Base-by-base conservation (phyloP, 2,113 vertebrate species). In the Zootoca vivipara region DNA sequence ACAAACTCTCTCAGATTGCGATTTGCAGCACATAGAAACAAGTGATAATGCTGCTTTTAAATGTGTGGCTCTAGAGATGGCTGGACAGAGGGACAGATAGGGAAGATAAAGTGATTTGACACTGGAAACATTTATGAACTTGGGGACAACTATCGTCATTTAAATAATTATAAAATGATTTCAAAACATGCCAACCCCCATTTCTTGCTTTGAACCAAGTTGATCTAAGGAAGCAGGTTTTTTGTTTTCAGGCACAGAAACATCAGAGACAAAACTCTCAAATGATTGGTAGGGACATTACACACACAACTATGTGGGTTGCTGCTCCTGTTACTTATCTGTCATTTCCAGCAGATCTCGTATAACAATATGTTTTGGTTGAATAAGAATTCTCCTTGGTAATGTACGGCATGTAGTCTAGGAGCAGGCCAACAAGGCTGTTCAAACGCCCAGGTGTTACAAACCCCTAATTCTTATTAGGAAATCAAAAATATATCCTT, bases 391-490 rank as follows among this genome's bases (percentile, higher is more conserved):
- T 94, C 91, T 1, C 58, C 93, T 94, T 93, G 83, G 88, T 89
- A 92, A 93, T 89, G 92, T 89, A 85, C 83, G 65, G 20, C 67
- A 87, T 95, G 89, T n/a, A 52, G 93, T 95, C 94, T 89, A 95
- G 92, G 94, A 90, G 93, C 89, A 52, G 89, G 91, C 87, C 94
- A 90, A 12, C 46, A 67, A 92, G 88, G 93, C 93, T 95, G 96
- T 96, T 96, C 94, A 64, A 12, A 94, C 96, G 94, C 95, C 97
- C 96, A 97, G 97, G 96, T 97, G 95, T 95, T 95, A 92, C 92
- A 89, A 93, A 94, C 58, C 90, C 77, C 38, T 89, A 92, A 79
- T 95, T 90, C 93, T 96, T 93, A 95, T 95, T 95, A 89, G 87
- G 95, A 93, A 96, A 96, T 92, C 90, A 93, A 96, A 96, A 96